Evolutionary conservation across 2,797 vertebrate genomes (phyloP).

Genomic region (Liasis olivaceus): DNA sequence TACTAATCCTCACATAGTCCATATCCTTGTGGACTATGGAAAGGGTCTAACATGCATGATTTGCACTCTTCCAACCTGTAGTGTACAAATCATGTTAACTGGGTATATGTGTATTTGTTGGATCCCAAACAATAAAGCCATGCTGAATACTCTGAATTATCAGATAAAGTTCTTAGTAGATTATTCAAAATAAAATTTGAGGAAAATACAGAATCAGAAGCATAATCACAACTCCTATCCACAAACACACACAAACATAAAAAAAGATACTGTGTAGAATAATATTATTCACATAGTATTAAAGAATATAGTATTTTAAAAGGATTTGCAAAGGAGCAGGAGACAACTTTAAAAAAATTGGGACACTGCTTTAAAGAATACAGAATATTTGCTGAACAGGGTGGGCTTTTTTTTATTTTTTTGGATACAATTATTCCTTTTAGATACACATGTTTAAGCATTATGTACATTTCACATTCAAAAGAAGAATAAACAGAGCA

Average conservation of each 20-base stretch:
- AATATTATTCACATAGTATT: not conserved
- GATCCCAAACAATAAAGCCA: not conserved
- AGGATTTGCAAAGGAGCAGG: not conserved
- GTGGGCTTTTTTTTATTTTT: not conserved
- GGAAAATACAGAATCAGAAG: not conserved
- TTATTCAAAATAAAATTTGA: not conserved
- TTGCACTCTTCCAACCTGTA: not conserved
- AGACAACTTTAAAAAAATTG: not conserved
- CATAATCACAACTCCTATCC: not conserved
- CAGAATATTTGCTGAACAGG: not conserved
- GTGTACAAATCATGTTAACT: not conserved
- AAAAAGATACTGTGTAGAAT: not conserved
- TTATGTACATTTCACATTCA: not conserved
- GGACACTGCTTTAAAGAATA: not conserved
- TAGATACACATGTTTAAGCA: not conserved
- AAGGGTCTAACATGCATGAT: not conserved
- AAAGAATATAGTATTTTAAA: not conserved
- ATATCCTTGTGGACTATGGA: not conserved
- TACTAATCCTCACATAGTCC: no score
- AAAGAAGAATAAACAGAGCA: not conserved
- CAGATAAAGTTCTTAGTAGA: not conserved
- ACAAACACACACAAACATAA: not conserved
- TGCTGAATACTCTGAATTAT: not conserved
- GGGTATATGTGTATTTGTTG: no score
- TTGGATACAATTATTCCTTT: not conserved